Evolutionary conservation across 2,113 vertebrate genomes (phyloP).

Genomic region (Naja naja): DNA sequence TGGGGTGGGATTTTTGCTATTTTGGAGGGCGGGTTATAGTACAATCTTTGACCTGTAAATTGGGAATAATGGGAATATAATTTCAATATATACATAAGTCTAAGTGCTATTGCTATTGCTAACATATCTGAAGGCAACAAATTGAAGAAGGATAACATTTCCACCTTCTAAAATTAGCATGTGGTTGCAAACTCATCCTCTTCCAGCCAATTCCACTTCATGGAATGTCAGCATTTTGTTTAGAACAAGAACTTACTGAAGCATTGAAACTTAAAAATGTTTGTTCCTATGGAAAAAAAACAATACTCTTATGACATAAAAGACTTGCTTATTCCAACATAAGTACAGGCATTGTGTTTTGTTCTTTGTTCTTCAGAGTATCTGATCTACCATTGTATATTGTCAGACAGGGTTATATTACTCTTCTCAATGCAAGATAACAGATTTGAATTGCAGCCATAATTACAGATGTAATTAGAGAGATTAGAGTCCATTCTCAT

Average conservation of each 20-base stretch:
- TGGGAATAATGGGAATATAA: neutral
- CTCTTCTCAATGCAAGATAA: neutral
- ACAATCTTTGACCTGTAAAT: neutral
- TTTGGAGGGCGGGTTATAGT: neutral
- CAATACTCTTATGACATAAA: neutral
- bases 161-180: neutral
- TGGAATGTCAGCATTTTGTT: neutral
- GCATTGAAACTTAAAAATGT: neutral
- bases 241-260: neutral
- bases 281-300: neutral
- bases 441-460: neutral
- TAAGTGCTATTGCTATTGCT: too few species aligned
- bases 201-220: neutral
- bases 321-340: neutral
- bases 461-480: neutral
- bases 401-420: neutral
- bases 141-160: neutral
- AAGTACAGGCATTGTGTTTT: constrained; percentile 1
- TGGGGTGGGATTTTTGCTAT: neutral
- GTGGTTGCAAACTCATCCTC: neutral
- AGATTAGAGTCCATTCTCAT: neutral
- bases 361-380: constrained; percentile 7
- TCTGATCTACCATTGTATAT: constrained; percentile 13
- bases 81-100: neutral
- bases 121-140: neutral